Percentiles rank a stretch among this genome's conserved stretches.
Conservation (phyloP, 2,888 invertebrate genomes). For the Aradus depressus region DNA sequence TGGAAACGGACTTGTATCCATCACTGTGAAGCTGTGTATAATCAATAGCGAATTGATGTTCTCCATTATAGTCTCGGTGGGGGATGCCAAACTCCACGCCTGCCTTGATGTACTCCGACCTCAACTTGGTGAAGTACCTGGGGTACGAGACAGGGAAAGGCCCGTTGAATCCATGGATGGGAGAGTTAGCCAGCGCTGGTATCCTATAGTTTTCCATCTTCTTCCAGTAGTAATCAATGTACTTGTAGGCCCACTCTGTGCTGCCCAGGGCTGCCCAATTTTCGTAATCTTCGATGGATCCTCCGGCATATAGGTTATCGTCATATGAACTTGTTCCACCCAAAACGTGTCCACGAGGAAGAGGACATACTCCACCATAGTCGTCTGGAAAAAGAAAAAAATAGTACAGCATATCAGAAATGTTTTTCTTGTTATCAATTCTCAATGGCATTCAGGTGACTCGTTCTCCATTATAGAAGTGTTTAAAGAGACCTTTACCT, state of each 20-base stretch:
- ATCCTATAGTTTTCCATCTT: slow-evolving; percentile 31
- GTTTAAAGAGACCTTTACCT: too few relatives aligned
- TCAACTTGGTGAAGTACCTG: slow-evolving; percentile 35
- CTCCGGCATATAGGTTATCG: slow-evolving; percentile 38
- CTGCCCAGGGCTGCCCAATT: slow-evolving; percentile 35
- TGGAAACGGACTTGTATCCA: slow-evolving; percentile 32
- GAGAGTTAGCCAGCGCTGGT: slow-evolving; percentile 3
- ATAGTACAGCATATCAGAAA: too few relatives aligned
- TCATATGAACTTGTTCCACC: slow-evolving; percentile 37
- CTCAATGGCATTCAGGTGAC: too few relatives aligned
- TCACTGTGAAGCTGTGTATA: slow-evolving; percentile 35
- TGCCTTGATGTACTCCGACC: slow-evolving; percentile 34
- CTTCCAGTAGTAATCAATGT: slow-evolving; percentile 32
- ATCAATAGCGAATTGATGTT: slow-evolving; percentile 36
- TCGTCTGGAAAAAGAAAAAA: slow-evolving; percentile 7
- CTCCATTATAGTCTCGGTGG: slow-evolving; percentile 35
- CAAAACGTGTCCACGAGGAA: slow-evolving; percentile 41
- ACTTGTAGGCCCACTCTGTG: slow-evolving; percentile 30
- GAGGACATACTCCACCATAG: slow-evolving; percentile 59
- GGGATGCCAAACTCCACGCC: slow-evolving; percentile 36
- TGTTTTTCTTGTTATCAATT: too few relatives aligned
- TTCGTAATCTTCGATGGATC: slow-evolving; percentile 37
- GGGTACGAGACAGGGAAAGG: slow-evolving; percentile 36
- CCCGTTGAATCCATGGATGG: slow-evolving; percentile 34
- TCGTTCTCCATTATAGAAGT: too few relatives aligned